These are phyloP conservation scores for human (Homo sapiens) DNA, from an alignment of 2,113 vertebrate genomes.

Conservation along the genomic window DNA sequence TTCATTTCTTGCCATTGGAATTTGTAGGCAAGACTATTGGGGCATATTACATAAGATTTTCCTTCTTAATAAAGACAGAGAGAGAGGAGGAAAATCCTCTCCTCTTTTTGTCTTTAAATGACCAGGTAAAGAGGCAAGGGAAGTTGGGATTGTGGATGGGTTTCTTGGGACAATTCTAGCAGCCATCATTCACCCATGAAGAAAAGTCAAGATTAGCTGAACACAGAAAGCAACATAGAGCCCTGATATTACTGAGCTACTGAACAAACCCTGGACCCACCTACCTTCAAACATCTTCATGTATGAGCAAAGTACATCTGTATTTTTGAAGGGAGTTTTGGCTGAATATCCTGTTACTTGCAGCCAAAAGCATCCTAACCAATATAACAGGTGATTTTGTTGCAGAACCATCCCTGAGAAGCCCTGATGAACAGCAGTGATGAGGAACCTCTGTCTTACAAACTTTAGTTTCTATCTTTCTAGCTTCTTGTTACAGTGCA, in stretches of 20 bases:
- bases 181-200: neutral
- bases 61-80: neutral
- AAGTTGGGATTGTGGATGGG: neutral
- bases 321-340: neutral
- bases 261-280: neutral
- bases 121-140: accelerated
- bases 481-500: neutral
- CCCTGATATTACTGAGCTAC: neutral
- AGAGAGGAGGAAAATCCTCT: neutral
- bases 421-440: neutral
- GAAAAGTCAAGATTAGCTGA: neutral
- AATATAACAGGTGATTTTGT: neutral
- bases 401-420: neutral
- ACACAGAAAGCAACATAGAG: neutral
- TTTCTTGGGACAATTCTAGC: neutral
- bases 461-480: neutral
- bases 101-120: neutral
- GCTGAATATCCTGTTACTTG: neutral
- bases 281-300: neutral
- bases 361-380: neutral
- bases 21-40: neutral
- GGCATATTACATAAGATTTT: neutral
- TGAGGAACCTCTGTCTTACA: neutral
- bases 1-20: neutral
- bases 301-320: neutral